Evolutionary conservation across 2,888 invertebrate genomes (phyloP).

Genomic region (Hartigia nigra): DNA sequence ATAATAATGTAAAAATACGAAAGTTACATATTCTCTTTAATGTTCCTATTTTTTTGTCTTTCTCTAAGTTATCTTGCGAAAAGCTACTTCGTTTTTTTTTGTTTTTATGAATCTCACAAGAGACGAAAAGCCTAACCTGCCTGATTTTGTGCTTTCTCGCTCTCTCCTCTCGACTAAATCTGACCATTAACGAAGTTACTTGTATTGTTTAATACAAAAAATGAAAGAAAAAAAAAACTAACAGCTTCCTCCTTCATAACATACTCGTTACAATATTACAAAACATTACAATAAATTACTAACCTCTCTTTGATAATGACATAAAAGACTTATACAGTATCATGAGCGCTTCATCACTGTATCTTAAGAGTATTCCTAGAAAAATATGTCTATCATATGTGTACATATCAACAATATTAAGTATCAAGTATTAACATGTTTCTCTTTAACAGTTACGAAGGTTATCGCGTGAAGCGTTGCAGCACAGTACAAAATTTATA

Average conservation of each 20-base stretch:
- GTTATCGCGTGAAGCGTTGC: slow-evolving; percentile 29
- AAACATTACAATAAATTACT: slow-evolving; percentile 27
- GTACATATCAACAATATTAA: slow-evolving; percentile 39
- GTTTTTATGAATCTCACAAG: neutral
- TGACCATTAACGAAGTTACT: neutral
- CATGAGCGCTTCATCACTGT: slow-evolving; percentile 30
- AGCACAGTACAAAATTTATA: slow-evolving; percentile 34
- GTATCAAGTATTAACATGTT: slow-evolving; percentile 32
- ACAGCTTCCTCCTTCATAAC: slow-evolving; percentile 3
- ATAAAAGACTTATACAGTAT: slow-evolving; percentile 27
- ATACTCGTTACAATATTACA: slow-evolving; percentile 19
- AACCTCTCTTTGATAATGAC: slow-evolving; percentile 31
- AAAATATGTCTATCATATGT: slow-evolving; percentile 33
- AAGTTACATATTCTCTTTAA: neutral
- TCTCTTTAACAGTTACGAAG: slow-evolving; percentile 36
- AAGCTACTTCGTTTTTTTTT: neutral
- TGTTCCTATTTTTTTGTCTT: neutral
- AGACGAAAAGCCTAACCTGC: neutral
- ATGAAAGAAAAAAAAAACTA: slow-evolving; percentile 12
- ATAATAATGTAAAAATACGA: slow-evolving; percentile 32
- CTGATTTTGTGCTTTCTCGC: neutral
- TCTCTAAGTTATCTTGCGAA: neutral
- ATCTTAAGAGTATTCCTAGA: slow-evolving; percentile 39
- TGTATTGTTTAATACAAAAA: slow-evolving; percentile 7
- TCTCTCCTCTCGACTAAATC: neutral